phyloP scores from a whole-genome alignment of 2,113 vertebrate species.

The Hymenochirus boettgeri region DNA sequence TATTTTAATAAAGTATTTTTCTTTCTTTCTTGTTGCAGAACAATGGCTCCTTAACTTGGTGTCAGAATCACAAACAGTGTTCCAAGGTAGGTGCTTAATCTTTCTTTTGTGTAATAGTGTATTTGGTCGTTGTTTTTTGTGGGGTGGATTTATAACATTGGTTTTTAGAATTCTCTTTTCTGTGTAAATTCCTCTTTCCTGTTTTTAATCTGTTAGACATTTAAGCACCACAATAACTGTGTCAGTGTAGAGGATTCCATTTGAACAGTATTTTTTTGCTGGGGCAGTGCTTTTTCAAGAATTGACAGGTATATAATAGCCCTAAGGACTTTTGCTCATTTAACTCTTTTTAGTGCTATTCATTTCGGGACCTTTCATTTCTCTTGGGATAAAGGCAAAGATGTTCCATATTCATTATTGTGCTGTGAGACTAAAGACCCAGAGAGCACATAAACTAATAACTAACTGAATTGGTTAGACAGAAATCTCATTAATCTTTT shows the following conservation, averaged over 20 bases:
- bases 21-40: constrained; percentile 68
- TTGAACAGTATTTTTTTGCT: constrained; percentile 37
- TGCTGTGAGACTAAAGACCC: constrained; percentile 28
- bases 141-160: constrained; percentile 15
- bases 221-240: constrained; percentile 39
- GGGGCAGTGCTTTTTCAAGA: constrained; percentile 33
- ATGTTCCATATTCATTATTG: constrained; percentile 7
- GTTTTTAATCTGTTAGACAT: constrained; percentile 23
- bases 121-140: constrained; percentile 12
- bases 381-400: constrained; percentile 3
- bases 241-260: constrained; percentile 31
- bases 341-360: constrained; percentile 27
- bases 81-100: constrained; percentile 76
- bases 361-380: constrained; percentile 4
- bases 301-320: constrained; percentile 34
- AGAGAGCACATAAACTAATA: constrained; percentile 32
- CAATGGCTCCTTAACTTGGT: constrained; percentile 93
- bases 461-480: constrained; percentile 27
- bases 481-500: constrained; percentile 28
- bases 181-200: constrained; percentile 29
- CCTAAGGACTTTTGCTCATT: constrained; percentile 22
- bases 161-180: constrained; percentile 16
- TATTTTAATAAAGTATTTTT: background rate
- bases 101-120: constrained; percentile 10
- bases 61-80: constrained; percentile 96